Evolutionary conservation across 2,113 vertebrate species (phyloP).

Genomic region (Eulemur macaco): DNA sequence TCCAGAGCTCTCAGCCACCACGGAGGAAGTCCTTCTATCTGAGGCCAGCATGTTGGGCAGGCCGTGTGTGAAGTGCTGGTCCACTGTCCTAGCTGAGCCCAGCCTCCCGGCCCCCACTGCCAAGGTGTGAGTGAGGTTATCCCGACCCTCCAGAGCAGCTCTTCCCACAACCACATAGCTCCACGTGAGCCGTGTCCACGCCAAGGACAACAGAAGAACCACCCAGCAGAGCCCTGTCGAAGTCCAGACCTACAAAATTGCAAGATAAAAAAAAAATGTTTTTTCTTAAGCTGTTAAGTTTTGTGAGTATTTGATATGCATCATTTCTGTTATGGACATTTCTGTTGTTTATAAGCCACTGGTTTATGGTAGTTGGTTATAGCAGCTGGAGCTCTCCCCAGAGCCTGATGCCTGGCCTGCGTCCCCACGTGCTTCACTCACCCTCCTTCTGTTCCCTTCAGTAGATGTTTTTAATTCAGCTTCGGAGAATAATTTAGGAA

Average conservation of each 20-base stretch:
- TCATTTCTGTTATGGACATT: no score
- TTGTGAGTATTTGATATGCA: background rate
- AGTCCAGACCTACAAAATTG: no score
- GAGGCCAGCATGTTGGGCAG: background rate
- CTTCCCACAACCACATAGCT: background rate
- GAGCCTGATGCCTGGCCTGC: background rate
- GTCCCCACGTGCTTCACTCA: background rate
- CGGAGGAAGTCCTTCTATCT: background rate
- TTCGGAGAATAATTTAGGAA: background rate
- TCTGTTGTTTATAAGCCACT: no score
- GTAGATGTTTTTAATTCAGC: slow-evolving; percentile 67
- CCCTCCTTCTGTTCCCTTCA: background rate
- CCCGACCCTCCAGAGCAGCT: fast-evolving
- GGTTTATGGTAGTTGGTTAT: background rate
- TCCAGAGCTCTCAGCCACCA: background rate
- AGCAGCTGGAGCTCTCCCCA: background rate
- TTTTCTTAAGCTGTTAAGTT: background rate
- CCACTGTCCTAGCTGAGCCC: background rate
- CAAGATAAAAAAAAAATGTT: background rate
- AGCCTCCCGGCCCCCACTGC: background rate
- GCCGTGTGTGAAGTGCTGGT: background rate
- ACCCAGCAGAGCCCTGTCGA: background rate
- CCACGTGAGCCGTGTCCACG: background rate
- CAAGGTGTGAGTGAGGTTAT: no score
- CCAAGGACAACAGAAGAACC: background rate